These are phyloP conservation scores for Ganaspis brasiliensis DNA, from an alignment of 2,888 invertebrate species.

Conservation along the genomic window DNA sequence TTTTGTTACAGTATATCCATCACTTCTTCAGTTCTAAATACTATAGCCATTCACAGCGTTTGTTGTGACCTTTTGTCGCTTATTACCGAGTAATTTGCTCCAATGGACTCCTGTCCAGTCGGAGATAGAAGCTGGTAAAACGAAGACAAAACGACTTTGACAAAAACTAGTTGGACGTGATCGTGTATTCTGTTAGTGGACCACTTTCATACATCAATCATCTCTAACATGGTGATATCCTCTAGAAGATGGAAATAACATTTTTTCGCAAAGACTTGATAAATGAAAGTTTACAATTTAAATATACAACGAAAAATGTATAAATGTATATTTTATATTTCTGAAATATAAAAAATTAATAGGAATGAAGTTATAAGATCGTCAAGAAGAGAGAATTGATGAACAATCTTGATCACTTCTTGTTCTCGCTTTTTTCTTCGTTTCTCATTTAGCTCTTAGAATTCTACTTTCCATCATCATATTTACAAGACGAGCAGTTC, in stretches of 20 bases:
- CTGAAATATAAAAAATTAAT: too few relatives aligned
- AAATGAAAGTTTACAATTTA: too few relatives aligned
- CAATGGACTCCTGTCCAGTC: slow-evolving; percentile 4
- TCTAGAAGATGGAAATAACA: neutral
- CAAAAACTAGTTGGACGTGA: slow-evolving; percentile 24
- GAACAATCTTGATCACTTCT: neutral
- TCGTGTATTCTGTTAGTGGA: neutral
- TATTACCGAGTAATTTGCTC: slow-evolving; percentile 34
- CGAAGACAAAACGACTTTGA: slow-evolving; percentile 19
- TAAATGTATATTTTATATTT: too few relatives aligned
- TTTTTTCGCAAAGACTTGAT: too few relatives aligned
- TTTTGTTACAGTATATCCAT: slow-evolving; percentile 22
- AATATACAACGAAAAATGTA: too few relatives aligned
- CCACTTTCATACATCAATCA: neutral
- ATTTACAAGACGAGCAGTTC: neutral
- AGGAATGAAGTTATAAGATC: neutral
- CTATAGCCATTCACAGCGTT: slow-evolving; percentile 41
- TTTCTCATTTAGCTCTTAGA: neutral
- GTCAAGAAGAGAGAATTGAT: neutral
- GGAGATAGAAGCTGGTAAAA: neutral
- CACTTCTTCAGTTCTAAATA: slow-evolving; percentile 50
- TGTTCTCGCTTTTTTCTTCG: neutral
- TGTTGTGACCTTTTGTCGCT: slow-evolving; percentile 17
- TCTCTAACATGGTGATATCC: slow-evolving; percentile 5
- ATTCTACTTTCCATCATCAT: neutral